phyloP scores from a whole-genome alignment of 2,888 invertebrate species.

The Microctonus aethiopoides region DNA sequence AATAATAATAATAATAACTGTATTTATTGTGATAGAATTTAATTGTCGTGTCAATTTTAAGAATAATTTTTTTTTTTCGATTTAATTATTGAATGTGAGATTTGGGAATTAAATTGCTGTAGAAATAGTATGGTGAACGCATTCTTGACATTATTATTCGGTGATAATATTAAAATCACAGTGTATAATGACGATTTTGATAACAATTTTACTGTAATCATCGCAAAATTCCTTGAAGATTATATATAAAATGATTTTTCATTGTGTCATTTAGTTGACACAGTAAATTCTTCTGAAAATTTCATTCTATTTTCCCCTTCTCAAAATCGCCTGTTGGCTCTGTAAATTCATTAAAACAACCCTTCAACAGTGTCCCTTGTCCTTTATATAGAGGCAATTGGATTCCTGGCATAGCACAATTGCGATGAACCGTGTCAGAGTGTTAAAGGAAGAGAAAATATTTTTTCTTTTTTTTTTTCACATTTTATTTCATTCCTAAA shows the following conservation, averaged over 20 bases:
- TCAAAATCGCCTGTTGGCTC: constrained; percentile 29
- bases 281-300: constrained; percentile 11
- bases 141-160: background rate
- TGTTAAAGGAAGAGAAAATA: background rate
- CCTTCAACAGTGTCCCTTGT: constrained; percentile 56
- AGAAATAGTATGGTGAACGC: too few relatives aligned
- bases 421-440: background rate
- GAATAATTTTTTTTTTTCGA: background rate
- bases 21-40: background rate
- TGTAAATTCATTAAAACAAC: constrained; percentile 63
- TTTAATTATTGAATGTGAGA: background rate
- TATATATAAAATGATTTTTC: background rate
- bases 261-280: background rate
- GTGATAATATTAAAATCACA: background rate
- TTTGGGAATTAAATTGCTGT: too few relatives aligned
- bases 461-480: background rate
- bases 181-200: background rate
- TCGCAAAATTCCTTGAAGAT: background rate
- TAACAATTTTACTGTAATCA: background rate
- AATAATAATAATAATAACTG: background rate
- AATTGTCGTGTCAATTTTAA: background rate
- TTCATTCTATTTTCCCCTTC: background rate
- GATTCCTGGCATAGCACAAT: constrained; percentile 56
- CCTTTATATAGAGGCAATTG: constrained; percentile 51
- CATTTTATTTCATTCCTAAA: background rate